Conservation (phyloP, 2,888 invertebrate genomes). For the Cheiracanthium punctorium region DNA sequence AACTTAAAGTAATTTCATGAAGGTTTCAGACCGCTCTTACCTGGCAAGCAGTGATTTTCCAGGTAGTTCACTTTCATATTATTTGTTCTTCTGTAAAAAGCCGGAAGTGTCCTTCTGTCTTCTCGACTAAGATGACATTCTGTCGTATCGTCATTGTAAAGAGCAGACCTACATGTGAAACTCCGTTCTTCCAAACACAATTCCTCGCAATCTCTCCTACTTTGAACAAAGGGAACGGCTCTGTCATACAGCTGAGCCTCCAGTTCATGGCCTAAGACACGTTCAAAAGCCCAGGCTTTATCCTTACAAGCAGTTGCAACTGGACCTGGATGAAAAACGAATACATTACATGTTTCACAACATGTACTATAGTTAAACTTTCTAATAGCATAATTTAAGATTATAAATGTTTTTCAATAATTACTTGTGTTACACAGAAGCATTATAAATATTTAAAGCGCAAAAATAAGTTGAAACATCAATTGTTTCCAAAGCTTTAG, state of each 20-base stretch:
- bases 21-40: too few species aligned
- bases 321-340: conserved; percentile 48
- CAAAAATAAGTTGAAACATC: too few species aligned
- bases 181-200: conserved; percentile 77
- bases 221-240: conserved; percentile 77
- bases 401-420: too few species aligned
- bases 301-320: conserved; percentile 75
- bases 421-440: too few species aligned
- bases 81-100: conserved; percentile 68
- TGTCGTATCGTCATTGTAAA: conserved; percentile 78
- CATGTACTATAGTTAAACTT: too few species aligned
- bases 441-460: too few species aligned
- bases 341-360: too few species aligned
- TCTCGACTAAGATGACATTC: conserved; percentile 78
- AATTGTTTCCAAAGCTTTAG: too few species aligned
- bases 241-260: conserved; percentile 77
- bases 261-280: conserved; percentile 78
- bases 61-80: conserved; percentile 77
- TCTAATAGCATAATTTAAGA: too few species aligned
- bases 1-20: too few species aligned
- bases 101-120: conserved; percentile 77
- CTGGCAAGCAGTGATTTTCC: conserved; percentile 79
- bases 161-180: conserved; percentile 78
- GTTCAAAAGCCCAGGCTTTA: conserved; percentile 78
- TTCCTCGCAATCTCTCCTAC: conserved; percentile 78